A percentile compares a stretch with the other conserved stretches of the same genome.
These are phyloP conservation scores for Physocephala rufipes DNA, from an alignment of 2,888 invertebrate species.

Conservation along the genomic window DNA sequence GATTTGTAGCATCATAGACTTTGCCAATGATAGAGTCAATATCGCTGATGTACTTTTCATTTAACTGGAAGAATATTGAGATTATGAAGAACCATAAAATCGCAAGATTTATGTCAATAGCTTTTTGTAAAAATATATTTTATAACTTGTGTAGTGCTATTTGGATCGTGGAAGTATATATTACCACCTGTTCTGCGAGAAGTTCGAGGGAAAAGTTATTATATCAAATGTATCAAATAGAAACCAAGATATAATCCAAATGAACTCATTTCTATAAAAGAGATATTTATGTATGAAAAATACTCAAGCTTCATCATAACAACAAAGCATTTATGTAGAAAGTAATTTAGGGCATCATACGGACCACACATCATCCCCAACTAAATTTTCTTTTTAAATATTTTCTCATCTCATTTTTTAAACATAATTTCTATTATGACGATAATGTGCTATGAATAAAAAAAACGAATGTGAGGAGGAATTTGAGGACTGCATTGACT, in stretches of 20 bases:
- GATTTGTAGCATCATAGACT: slow-evolving; percentile 54
- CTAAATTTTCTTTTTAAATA: not conserved
- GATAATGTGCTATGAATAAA: not conserved
- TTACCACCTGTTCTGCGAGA: too few species aligned
- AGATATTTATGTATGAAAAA: too few species aligned
- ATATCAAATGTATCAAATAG: too few species aligned
- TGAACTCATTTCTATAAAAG: not conserved
- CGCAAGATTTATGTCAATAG: slow-evolving; percentile 1
- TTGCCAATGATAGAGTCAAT: slow-evolving; percentile 60
- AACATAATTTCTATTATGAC: not conserved
- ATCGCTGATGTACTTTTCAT: slow-evolving; percentile 59
- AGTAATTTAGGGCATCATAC: too few species aligned
- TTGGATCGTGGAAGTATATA: too few species aligned
- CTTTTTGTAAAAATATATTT: not conserved
- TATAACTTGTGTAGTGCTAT: not conserved
- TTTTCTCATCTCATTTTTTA: not conserved
- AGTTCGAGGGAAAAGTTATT: too few species aligned
- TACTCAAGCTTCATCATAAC: too few species aligned
- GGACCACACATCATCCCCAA: not conserved
- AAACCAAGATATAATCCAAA: not conserved
- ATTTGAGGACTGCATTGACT: too few species aligned
- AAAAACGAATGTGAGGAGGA: too few species aligned
- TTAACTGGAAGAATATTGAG: slow-evolving; percentile 45
- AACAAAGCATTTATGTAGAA: too few species aligned
- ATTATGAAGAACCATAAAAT: not conserved